Evolutionary conservation across 2,797 vertebrate genomes (phyloP).

Genomic region (Mus minutoides): DNA sequence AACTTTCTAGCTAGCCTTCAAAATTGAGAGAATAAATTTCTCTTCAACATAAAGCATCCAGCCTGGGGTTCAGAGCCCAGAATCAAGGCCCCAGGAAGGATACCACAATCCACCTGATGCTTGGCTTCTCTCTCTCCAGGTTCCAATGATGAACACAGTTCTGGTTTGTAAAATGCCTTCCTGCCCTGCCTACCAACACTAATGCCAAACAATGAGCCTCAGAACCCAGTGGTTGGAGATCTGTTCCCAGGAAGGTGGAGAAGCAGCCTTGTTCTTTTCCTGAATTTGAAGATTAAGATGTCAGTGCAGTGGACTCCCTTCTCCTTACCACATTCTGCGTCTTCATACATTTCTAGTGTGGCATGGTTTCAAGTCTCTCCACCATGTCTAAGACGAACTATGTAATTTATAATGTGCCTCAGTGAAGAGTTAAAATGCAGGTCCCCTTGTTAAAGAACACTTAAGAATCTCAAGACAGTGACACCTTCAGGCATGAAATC

Average conservation of each 20-base stretch:
- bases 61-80: neutral
- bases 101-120: neutral
- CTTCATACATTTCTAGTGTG: neutral
- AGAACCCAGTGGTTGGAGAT: neutral
- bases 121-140: neutral
- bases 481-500: neutral
- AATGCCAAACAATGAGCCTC: neutral
- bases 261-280: neutral
- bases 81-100: neutral
- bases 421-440: neutral
- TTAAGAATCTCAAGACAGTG: conserved; percentile 10
- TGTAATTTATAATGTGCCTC: neutral
- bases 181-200: neutral
- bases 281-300: neutral
- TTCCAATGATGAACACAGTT: neutral
- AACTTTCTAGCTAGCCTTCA: neutral
- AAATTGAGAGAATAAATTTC: neutral
- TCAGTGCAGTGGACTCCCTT: neutral
- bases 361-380: neutral
- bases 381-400: neutral
- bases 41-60: neutral
- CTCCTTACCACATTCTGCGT: neutral
- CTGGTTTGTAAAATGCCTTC: neutral
- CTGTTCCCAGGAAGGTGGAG: neutral
- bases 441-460: neutral